Evolutionary conservation across 2,113 vertebrate species (phyloP).

Genomic region (Pelvicachromis taeniatus): DNA sequence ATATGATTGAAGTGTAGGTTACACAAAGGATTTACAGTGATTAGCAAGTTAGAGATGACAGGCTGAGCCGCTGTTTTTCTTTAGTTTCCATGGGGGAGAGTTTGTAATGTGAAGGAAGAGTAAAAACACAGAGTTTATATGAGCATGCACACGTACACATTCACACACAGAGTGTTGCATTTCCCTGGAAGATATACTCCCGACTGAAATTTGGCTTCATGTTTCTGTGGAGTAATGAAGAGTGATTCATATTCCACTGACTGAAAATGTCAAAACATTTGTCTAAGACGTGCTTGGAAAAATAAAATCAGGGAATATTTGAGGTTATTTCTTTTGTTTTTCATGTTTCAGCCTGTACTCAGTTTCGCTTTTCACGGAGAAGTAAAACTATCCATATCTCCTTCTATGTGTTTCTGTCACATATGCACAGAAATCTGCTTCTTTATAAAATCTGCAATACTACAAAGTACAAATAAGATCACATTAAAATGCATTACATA

Average conservation of each 20-base stretch:
- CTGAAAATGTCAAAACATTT: slow-evolving; percentile 48
- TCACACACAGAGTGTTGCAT: not conserved
- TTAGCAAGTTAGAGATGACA: not conserved
- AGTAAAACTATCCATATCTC: not conserved
- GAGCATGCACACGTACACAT: not conserved
- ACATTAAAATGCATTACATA: not conserved
- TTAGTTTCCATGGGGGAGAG: not conserved
- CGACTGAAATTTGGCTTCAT: slow-evolving; percentile 4
- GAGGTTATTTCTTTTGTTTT: not conserved
- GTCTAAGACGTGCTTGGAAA: not conserved
- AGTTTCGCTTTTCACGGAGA: not conserved
- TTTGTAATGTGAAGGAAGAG: not conserved
- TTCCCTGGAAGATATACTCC: not conserved
- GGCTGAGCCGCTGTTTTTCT: not conserved
- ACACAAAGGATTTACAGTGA: not conserved
- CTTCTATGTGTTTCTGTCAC: not conserved
- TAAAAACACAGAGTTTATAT: not conserved
- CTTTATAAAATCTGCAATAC: not conserved
- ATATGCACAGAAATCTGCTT: not conserved
- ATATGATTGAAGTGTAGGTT: not conserved
- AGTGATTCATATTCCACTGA: slow-evolving; percentile 30
- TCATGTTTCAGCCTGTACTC: not conserved
- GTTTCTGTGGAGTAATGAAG: slow-evolving; percentile 10
- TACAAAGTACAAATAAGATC: not conserved
- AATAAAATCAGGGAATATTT: not conserved